Evolutionary conservation across 2,888 invertebrate genomes (phyloP).

Genomic region (Drosophila imparisetae): DNA sequence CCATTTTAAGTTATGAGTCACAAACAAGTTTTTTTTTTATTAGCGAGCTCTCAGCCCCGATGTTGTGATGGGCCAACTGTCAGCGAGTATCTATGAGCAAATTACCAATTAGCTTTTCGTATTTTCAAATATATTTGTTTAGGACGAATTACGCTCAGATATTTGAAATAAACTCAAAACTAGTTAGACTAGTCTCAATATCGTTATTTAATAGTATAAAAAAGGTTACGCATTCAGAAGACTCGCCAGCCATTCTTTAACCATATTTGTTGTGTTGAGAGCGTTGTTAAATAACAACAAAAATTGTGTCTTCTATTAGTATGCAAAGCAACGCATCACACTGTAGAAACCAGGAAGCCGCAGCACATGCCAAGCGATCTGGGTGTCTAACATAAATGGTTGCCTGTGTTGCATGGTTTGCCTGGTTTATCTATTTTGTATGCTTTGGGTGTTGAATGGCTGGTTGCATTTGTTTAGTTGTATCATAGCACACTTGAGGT

Average conservation of each 20-base stretch:
- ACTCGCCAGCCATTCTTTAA: conserved; percentile 28
- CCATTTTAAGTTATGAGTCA: conserved; percentile 52
- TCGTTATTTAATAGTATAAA: conserved; percentile 26
- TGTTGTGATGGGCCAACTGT: conserved; percentile 19
- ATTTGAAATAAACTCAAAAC: conserved; percentile 48
- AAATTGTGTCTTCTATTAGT: conserved; percentile 59
- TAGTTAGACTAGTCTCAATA: conserved; percentile 65
- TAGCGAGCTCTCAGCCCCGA: conserved; percentile 22
- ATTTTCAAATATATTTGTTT: conserved; percentile 37
- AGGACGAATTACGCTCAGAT: conserved; percentile 43
- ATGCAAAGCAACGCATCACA: conserved; percentile 59
- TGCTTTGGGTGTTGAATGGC: conserved; percentile 50
- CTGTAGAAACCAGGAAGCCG: conserved; percentile 62
- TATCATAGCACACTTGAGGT: conserved; percentile 50
- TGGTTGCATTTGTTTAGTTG: conserved; percentile 40
- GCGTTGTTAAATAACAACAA: conserved; percentile 61
- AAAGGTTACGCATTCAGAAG: conserved; percentile 13
- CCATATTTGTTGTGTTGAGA: conserved; percentile 33
- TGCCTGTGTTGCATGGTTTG: not conserved
- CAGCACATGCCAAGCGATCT: conserved; percentile 55
- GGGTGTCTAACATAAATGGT: conserved; percentile 9
- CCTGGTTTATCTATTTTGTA: conserved; percentile 47
- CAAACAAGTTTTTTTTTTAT: conserved; percentile 57
- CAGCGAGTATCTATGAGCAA: conserved; percentile 35
- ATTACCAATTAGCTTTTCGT: conserved; percentile 61